phyloP scores from a whole-genome alignment of 2,797 vertebrate species.

The Nothura maculosa region DNA sequence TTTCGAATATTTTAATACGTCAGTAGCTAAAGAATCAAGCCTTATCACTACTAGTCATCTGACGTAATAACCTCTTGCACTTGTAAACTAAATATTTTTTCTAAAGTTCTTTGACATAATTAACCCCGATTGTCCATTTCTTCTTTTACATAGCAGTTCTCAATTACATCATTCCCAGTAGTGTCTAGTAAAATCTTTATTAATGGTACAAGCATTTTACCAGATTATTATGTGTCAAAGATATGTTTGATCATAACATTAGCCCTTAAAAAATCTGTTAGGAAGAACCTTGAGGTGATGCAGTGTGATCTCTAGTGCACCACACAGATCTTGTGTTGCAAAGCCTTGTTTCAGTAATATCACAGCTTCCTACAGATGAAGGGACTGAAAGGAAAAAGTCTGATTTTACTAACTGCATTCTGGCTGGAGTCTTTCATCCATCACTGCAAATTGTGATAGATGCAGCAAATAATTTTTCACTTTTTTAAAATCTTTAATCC shows the following conservation, averaged over 20 bases:
- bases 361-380: not conserved
- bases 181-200: not conserved
- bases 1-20: not conserved
- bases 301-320: not conserved
- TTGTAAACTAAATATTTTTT: not conserved
- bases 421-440: not conserved
- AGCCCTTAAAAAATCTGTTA: not conserved
- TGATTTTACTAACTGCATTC: not conserved
- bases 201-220: not conserved
- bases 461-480: not conserved
- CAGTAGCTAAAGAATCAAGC: not conserved
- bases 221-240: not conserved
- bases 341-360: not conserved
- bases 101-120: not conserved
- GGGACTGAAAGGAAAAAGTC: not conserved
- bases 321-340: not conserved
- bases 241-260: not conserved
- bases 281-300: not conserved
- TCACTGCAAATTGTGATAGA: not conserved
- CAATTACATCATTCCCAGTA: not conserved
- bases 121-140: not conserved
- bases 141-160: not conserved
- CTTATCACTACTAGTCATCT: not conserved
- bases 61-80: not conserved
- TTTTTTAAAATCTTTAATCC: not conserved